Evolutionary conservation across 2,797 vertebrate species (phyloP), one percentile per base, ranked within the genome.

Genomic region (Pogonophryne albipinna): DNA sequence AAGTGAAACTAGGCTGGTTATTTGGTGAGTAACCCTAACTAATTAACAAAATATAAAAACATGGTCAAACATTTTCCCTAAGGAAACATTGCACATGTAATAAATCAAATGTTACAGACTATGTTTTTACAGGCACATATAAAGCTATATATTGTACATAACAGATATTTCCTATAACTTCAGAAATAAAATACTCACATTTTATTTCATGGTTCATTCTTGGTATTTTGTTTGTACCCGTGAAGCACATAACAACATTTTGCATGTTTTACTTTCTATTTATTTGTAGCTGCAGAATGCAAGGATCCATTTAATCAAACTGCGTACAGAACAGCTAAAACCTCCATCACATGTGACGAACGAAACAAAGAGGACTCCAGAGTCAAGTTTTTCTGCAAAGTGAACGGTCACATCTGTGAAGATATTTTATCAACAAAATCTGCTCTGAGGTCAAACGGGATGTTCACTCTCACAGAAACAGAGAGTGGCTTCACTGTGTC

Each of bases 281-380:
- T 34, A 34, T 6, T 61, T 70, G 1, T n/a, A n/a, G n/a, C n/a
- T n/a, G 23, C 23, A 23, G 23, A 2, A 0, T 85, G 84, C 17
- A 23, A 1, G 14, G 0, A 3, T 0, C 5, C 4, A 15, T 51
- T 56, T 0, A 1, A 0, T 13, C 67, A 70, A 44, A 71, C 0
- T 42, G 67, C 17, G 0, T 59, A 82, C 27, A 19, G 0, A 59
- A 0, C 10, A 59, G n/a, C 1, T 61, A 1, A 46, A 44, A 67
- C 64, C 41, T 79, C 17, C 44, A 77, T 88, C 57, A 51, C 3
- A 19, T 88, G 82, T 60, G 4, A 41, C 1, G 0, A 4, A 20
- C 0, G 4, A 34, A 0, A 38, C 34, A 38, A 38, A 38, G 34
- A 27, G 4, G 27, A 20, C 0, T 1, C 13, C 19, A 1, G 0